These are phyloP conservation scores for Pangasius mekongensis DNA, from an alignment of 2,797 vertebrate species.

Conservation along the genomic window DNA sequence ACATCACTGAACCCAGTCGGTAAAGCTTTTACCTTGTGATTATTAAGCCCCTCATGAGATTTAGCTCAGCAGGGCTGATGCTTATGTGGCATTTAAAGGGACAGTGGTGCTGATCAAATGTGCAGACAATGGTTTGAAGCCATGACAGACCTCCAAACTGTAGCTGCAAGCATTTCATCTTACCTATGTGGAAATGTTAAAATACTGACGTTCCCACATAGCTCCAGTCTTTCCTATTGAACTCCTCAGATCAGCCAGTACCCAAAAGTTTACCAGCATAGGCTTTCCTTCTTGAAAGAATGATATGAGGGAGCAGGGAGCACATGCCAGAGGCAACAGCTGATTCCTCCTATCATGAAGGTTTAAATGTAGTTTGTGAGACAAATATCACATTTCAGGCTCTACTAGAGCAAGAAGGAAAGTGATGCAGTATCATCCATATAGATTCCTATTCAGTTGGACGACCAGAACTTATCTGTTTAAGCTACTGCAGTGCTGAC, in stretches of 20 bases:
- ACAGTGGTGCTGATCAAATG: slow-evolving; percentile 34
- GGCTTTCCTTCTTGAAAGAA: not conserved
- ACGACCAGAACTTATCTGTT: slow-evolving; percentile 12
- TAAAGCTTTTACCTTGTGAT: slow-evolving; percentile 37
- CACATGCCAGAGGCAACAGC: slow-evolving; percentile 30
- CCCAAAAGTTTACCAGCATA: not conserved
- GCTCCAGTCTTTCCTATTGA: slow-evolving; percentile 28
- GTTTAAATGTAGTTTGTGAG: slow-evolving; percentile 21
- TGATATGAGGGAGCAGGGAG: slow-evolving; percentile 2
- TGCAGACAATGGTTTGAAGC: slow-evolving; percentile 16
- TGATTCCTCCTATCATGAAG: slow-evolving; percentile 20
- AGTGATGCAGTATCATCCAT: slow-evolving; percentile 21
- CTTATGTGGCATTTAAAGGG: slow-evolving; percentile 36
- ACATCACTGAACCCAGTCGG: slow-evolving; percentile 18
- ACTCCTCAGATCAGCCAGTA: not conserved
- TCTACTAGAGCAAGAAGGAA: slow-evolving; percentile 34
- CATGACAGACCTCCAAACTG: slow-evolving; percentile 23
- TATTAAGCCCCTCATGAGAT: slow-evolving; percentile 26
- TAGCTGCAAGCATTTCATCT: not conserved
- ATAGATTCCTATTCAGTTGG: slow-evolving; percentile 3
- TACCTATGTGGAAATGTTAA: not conserved
- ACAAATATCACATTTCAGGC: slow-evolving; percentile 26
- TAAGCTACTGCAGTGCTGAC: slow-evolving; percentile 31
- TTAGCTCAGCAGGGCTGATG: slow-evolving; percentile 14
- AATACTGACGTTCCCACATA: slow-evolving; percentile 9